Percentiles rank a stretch among this genome's conserved stretches.
Conservation (phyloP, 2,113 vertebrate species). For the Podocnemis expansa region DNA sequence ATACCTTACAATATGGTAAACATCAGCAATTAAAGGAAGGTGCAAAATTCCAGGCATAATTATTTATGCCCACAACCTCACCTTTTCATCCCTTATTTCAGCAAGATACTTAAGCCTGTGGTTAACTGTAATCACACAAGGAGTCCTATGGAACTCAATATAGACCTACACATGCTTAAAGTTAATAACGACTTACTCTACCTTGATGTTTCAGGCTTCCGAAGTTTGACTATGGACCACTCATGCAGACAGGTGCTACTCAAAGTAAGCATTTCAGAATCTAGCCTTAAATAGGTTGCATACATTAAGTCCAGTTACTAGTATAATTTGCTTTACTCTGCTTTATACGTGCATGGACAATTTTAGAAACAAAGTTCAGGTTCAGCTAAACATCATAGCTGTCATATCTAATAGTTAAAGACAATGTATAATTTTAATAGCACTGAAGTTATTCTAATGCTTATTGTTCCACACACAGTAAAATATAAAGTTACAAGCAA, state of each 20-base stretch:
- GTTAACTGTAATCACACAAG: neutral
- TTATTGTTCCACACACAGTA: neutral
- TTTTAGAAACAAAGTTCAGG: neutral
- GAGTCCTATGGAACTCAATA: neutral
- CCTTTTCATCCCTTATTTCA: neutral
- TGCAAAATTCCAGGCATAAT: neutral
- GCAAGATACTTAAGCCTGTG: neutral
- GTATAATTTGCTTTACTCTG: neutral
- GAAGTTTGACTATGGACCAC: neutral
- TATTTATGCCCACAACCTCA: fast-evolving
- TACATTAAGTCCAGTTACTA: neutral
- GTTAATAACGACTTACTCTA: neutral
- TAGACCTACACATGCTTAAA: neutral
- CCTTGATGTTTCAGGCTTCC: neutral
- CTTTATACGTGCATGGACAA: neutral
- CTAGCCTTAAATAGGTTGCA: neutral
- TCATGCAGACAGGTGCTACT: neutral
- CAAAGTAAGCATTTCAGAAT: neutral
- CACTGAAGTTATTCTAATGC: neutral
- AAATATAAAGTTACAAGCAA: neutral
- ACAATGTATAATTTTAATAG: neutral
- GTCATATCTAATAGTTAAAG: neutral
- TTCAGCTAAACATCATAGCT: neutral
- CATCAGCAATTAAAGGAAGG: neutral
- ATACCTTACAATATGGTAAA: neutral